Conservation (phyloP, 2,113 vertebrate species). For the Pelodiscus sinensis region DNA sequence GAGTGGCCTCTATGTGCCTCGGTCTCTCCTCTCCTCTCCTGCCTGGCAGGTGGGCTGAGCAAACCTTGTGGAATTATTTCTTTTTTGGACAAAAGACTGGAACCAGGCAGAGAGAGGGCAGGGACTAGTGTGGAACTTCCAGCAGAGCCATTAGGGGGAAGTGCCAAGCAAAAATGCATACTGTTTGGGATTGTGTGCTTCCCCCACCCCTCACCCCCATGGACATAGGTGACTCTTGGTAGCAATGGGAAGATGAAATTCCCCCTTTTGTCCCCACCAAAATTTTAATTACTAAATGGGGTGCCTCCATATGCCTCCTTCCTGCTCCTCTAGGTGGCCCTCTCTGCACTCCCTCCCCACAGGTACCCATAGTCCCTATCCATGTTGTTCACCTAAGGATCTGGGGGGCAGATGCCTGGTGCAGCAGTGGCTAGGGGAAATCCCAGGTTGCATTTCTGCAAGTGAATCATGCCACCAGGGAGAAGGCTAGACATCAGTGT, state of each 20-base stretch:
- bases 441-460: slow-evolving; percentile 3
- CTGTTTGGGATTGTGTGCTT: background rate
- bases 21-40: background rate
- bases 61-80: background rate
- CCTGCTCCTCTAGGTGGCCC: no score
- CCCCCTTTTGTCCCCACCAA: no score
- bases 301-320: no score
- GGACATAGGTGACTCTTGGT: background rate
- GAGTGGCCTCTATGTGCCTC: background rate
- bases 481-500: background rate
- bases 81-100: background rate
- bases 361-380: no score
- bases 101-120: background rate
- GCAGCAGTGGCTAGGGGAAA: slow-evolving; percentile 24
- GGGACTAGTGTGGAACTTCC: rapidly evolving
- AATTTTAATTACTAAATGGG: no score
- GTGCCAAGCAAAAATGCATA: slow-evolving; percentile 37
- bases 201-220: slow-evolving; percentile 45
- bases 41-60: background rate
- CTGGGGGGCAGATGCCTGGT: background rate
- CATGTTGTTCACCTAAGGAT: slow-evolving; percentile 10
- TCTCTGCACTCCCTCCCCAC: no score
- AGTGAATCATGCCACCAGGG: slow-evolving; percentile 23
- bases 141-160: background rate
- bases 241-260: no score